Percentiles rank a stretch among this genome's conserved stretches.
Evolutionary conservation across 1,140 invertebrate genomes (phyloP).

Genomic region (Maconellicoccus hirsutus): DNA sequence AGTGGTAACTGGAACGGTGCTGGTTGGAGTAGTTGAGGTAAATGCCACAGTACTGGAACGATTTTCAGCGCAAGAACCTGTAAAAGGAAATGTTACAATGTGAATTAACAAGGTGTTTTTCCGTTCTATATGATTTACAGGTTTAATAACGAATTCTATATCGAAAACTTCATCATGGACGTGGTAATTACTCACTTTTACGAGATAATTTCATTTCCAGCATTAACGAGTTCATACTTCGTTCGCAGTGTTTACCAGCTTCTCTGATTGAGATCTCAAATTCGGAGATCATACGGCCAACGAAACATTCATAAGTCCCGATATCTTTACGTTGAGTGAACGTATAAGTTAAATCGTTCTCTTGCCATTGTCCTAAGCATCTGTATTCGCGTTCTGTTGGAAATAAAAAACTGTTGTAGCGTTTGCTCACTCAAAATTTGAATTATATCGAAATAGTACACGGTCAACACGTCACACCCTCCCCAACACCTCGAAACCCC

Average conservation of each 20-base stretch:
- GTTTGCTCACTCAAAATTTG: not conserved
- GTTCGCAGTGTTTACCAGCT: constrained; percentile 54
- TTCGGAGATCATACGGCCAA: constrained; percentile 49
- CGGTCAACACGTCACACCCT: not conserved
- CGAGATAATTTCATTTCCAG: constrained; percentile 51
- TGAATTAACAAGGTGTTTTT: no score
- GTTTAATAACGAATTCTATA: no score
- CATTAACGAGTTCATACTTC: constrained; percentile 46
- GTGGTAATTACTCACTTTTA: constrained; percentile 37
- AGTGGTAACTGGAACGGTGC: not conserved
- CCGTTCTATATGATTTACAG: no score
- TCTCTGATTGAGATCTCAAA: constrained; percentile 53
- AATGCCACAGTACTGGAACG: not conserved
- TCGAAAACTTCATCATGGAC: not conserved
- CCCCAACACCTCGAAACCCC: not conserved
- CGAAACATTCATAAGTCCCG: constrained; percentile 55
- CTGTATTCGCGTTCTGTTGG: constrained; percentile 52
- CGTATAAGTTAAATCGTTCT: constrained; percentile 52
- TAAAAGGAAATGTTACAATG: not conserved
- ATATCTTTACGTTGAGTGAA: constrained; percentile 55
- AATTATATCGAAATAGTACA: not conserved
- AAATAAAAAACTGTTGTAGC: constrained; percentile 19
- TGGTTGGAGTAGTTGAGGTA: not conserved
- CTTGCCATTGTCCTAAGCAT: constrained; percentile 58
- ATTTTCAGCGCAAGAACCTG: not conserved